Evolutionary conservation across 2,888 invertebrate species (phyloP), one percentile per base, ranked within the genome.

Genomic region (Cotesia congregata): DNA sequence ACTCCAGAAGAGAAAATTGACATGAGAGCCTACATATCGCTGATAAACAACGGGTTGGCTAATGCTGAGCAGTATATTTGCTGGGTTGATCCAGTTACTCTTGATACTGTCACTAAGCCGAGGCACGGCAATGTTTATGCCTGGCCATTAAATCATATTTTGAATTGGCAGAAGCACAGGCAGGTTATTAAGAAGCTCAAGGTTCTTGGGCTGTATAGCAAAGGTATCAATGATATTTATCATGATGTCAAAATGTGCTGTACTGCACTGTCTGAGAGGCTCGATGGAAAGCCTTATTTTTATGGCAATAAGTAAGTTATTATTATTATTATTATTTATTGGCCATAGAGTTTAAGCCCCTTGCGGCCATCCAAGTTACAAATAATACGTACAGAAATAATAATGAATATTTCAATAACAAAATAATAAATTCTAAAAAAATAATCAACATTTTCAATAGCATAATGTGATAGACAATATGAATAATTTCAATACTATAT

Each of bases 51-150:
- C 85, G 95, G 98, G 0, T 91, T 99, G 72, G 94, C 95, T 70
- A 96, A 97, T 90, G 97, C 98, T 39, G 98, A 98, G 94, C 91
- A 95, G 30, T 98, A 96, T 89, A 92, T 98, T 79, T 95, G 96
- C 67, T 98, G 98, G 95, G 91, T 95, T 75, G 95, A 97, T 87
- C 92, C 93, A 70, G 92, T 93, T 70, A 97, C 97, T 0, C 94
- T 95, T 82, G 93, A 93, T 76, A 93, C 94, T 78, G 94, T 97
- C 1, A 98, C 98, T 0, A 94, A 94, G 78, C 92, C 93, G 0
- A 92, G 98, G 5, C 95, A 97, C 89, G 96, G 97, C 0, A 95
- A 95, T 0, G 96, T 96, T 1, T 97, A 96, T 90, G 96, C 97
- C 0, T 99, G 97, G 95, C 99, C 99, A 0, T 90, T 99, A 4